Base-by-base conservation (phyloP, 2,888 invertebrate genomes). In the Callimorpha dominula region DNA sequence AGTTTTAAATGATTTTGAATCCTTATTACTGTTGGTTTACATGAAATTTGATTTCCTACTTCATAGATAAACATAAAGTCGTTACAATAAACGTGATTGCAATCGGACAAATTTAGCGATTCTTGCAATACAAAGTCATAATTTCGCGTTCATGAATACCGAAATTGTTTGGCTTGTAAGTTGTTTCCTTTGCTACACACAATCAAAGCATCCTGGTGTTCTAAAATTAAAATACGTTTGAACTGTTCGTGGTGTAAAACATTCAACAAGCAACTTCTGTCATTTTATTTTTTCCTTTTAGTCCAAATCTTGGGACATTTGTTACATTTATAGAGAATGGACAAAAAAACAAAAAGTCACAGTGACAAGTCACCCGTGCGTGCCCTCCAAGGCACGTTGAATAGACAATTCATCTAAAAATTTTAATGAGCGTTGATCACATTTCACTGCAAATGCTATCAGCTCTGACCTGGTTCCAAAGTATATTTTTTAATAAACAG, bases 141-240 rank as follows among this genome's bases (percentile, higher is more conserved):
- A 73, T 73, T 79, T 78, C 65, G 74, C 80, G 73, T 82, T 81
- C 72, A 78, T 43, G 73, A 75, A 80, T 78, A 76, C 75, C 60
- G 54, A 79, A 82, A 73, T 66, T 75, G 68, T 71, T 68, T 73
- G 71, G 73, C 62, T 77, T 64, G 67, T 68, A 71, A 65, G 31
- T 73, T 62, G 63, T 84, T 80, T 82, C 82, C 82, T 80, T 76
- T 80, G 67, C 66, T 20, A 54, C 66, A 54, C 60, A 72, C 73
- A 80, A 80, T 74, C 82, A 84, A 73, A 82, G 82, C 82, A 84
- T 84, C 80, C 82, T 80, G 81, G 65, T 65, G 42, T 17, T 62
- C 67, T 75, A 74, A 80, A 80, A 75, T 81, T 81, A 83, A 77
- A 79, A 71, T 78, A 60, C 46, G 15, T 65, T 50, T 49, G 0